Percentiles rank a stretch among this genome's conserved stretches.
phyloP scores from a whole-genome alignment of 2,888 invertebrate genomes.

The Campopleginae sp. region DNA sequence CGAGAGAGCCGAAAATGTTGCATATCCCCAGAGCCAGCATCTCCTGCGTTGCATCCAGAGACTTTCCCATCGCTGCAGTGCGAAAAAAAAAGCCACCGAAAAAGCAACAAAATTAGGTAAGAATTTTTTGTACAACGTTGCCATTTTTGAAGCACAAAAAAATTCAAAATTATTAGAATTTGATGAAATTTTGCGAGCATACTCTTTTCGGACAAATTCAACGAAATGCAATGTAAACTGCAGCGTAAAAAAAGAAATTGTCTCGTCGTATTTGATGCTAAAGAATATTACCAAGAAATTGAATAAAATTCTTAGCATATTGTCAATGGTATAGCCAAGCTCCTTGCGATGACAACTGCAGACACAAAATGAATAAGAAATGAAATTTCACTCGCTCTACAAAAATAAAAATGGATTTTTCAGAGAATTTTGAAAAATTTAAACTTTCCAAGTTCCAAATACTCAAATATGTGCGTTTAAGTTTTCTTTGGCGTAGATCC shows the following conservation, averaged over 20 bases:
- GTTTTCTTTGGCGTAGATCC: not conserved
- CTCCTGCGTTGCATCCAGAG: slow-evolving; percentile 94
- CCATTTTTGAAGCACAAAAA: no score
- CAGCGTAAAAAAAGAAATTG: no score
- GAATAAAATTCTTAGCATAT: no score
- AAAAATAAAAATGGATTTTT: not conserved
- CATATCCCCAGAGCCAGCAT: slow-evolving; percentile 93
- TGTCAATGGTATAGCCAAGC: no score
- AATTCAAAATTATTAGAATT: no score
- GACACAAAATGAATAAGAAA: no score
- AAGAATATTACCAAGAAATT: no score
- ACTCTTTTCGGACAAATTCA: no score
- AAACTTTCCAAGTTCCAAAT: not conserved
- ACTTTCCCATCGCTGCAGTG: slow-evolving; percentile 87
- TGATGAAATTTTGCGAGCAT: not conserved
- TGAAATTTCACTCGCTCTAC: not conserved
- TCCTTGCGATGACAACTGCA: no score
- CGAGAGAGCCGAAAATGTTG: slow-evolving; percentile 92
- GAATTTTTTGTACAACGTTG: no score
- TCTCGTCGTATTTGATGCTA: no score
- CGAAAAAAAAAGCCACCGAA: not conserved
- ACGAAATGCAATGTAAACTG: no score
- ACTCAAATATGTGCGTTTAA: not conserved
- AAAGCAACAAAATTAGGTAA: not conserved
- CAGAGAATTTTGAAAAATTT: not conserved